A percentile compares a stretch with the other conserved stretches of the same genome.
Evolutionary conservation across 1,140 invertebrate species (phyloP).

Genomic region (Triops longicaudatus): DNA sequence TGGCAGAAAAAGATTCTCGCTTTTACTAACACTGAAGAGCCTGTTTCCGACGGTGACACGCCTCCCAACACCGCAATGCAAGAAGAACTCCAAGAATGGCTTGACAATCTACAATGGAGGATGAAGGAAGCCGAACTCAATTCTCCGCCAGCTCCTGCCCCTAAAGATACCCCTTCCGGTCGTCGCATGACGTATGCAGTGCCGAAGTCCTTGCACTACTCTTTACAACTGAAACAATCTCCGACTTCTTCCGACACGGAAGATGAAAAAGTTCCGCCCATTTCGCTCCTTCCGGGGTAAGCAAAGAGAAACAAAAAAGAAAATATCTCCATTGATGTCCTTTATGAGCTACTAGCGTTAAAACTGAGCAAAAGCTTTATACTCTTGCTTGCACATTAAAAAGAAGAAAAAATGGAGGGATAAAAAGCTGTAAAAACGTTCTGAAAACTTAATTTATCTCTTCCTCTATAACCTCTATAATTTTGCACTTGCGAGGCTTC

Average conservation of each 20-base stretch:
- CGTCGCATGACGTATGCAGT: not conserved
- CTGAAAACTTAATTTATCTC: not conserved
- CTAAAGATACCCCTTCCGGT: not conserved
- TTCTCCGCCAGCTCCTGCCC: not conserved
- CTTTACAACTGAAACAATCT: not conserved
- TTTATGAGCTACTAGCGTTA: no score
- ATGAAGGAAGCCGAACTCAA: constrained; percentile 22
- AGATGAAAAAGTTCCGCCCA: not conserved
- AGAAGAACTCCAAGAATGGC: constrained; percentile 26
- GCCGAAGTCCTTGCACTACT: not conserved
- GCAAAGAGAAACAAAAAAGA: not conserved
- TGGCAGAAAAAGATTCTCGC: not conserved
- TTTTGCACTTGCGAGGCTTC: not conserved
- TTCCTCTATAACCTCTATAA: not conserved
- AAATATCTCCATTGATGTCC: no score
- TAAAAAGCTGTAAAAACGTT: no score
- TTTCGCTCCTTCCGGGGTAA: not conserved
- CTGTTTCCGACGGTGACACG: not conserved
- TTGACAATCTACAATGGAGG: constrained; percentile 25
- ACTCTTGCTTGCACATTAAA: no score
- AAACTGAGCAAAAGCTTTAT: no score
- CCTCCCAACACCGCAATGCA: not conserved
- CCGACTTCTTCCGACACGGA: constrained; percentile 4
- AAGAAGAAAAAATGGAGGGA: no score
- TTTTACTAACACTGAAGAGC: not conserved